phyloP scores from a whole-genome alignment of 2,888 invertebrate species.

The Hololepta plana region DNA sequence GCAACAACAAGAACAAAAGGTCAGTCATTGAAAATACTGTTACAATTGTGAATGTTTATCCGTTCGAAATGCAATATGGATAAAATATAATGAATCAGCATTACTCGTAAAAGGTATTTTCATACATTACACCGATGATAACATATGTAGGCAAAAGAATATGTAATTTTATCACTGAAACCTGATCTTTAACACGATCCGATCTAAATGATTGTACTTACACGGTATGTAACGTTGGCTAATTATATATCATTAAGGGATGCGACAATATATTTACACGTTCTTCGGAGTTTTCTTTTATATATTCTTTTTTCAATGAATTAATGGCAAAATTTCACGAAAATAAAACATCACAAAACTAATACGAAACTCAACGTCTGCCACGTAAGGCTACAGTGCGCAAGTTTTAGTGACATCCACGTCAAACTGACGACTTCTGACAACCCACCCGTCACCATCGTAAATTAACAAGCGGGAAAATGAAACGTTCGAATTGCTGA shows the following conservation, averaged over 20 bases:
- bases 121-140: not conserved
- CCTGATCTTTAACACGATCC: slow-evolving; percentile 6
- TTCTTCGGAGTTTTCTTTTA: not conserved
- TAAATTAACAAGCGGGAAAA: too few relatives aligned
- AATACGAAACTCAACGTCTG: slow-evolving; percentile 22
- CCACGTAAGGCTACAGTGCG: slow-evolving; percentile 41
- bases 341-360: slow-evolving; percentile 14
- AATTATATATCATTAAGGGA: slow-evolving; percentile 1
- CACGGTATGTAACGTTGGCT: slow-evolving; percentile 4
- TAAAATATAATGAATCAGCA: too few relatives aligned
- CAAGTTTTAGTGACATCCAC: slow-evolving; percentile 32
- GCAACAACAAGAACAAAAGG: slow-evolving; percentile 5
- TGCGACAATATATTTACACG: not conserved
- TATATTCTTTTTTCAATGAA: slow-evolving; percentile 10
- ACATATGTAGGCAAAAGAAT: slow-evolving; percentile 4
- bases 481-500: too few relatives aligned
- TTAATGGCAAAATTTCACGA: slow-evolving; percentile 12
- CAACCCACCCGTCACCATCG: slow-evolving; percentile 7
- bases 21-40: slow-evolving; percentile 4
- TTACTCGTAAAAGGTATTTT: not conserved
- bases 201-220: slow-evolving; percentile 4
- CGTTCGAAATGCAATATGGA: too few relatives aligned
- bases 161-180: slow-evolving; percentile 5
- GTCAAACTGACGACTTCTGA: slow-evolving; percentile 20
- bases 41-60: too few relatives aligned